Base-by-base conservation (phyloP, 1,140 invertebrate species). In the Diabrotica undecimpunctata region DNA sequence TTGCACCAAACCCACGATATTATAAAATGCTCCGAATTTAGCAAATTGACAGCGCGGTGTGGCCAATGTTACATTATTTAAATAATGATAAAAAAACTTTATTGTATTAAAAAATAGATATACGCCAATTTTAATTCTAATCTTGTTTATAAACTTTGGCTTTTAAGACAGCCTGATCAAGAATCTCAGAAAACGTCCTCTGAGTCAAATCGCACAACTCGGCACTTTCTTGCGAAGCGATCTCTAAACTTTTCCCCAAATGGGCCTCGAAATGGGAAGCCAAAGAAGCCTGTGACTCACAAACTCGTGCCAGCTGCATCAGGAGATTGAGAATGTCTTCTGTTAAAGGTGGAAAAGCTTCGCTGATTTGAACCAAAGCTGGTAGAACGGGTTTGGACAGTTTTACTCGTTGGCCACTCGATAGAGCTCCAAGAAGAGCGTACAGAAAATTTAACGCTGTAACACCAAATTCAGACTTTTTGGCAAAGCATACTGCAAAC, bases 391-490 rank as follows among this genome's bases (percentile, higher is more conserved):
- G 87, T 69, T 90, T 85, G 74, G 96, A 95, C 61, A 97, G 86
- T 74, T 90, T 85, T 7, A 90, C 83, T 62, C 94, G 83, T 68
- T 91, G 86, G 59, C 88, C 86, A 66, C 89, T 88, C 5, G 93
- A 89, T 36, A 97, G 81, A 85, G 87, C 86, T 68, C 90, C 89
- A 7, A 97, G 78, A 58, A 98, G 81, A 4, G 95, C 94, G 56
- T 91, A 90, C 46, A 97, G 82, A n/a, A 94, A 92, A 79, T 95
- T 97, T 5, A 98, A 85, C 63, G 93, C 94, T 14, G 97, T 83
- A 74, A 95, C 89, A 7, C 95, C 65, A 97, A 89, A 66, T 90
- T 92, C 72, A 97, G 84, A 10, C 94, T 94, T 80, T 96, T 96
- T 5, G 95, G 94, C 62, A 98, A 83, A 0, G 95, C 90, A 81